These are phyloP conservation scores for Rallus limicola DNA, from an alignment of 2,113 vertebrate genomes.

Conservation along the genomic window DNA sequence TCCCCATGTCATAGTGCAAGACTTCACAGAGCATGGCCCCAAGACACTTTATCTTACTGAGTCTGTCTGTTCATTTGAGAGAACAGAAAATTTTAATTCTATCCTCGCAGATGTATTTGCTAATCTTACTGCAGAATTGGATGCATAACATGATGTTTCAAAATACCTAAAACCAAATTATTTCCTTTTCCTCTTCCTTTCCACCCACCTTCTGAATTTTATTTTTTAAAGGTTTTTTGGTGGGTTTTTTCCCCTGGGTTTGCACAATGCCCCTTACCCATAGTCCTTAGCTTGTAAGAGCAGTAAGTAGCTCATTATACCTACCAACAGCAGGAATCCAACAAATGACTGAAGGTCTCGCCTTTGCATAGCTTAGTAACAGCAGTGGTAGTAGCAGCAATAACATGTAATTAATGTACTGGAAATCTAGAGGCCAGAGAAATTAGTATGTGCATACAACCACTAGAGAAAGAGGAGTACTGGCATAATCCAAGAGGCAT, in stretches of 20 bases:
- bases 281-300: background rate
- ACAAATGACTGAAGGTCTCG: background rate
- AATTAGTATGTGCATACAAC: conserved; percentile 13
- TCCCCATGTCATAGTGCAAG: background rate
- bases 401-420: conserved; percentile 35
- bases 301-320: background rate
- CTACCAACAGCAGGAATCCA: background rate
- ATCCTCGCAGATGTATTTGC: background rate
- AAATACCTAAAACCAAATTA: background rate
- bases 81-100: background rate
- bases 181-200: background rate
- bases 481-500: background rate
- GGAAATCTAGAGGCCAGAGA: conserved; percentile 23
- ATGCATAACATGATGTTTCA: background rate
- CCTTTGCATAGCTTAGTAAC: conserved; percentile 11
- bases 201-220: background rate
- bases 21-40: background rate
- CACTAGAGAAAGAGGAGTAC: background rate
- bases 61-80: background rate
- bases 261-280: background rate
- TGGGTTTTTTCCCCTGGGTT: background rate
- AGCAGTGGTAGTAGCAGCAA: conserved; percentile 22
- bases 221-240: background rate
- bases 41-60: background rate
- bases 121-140: background rate